Conservation (phyloP, 2,888 invertebrate genomes). For the Nomada flava region DNA sequence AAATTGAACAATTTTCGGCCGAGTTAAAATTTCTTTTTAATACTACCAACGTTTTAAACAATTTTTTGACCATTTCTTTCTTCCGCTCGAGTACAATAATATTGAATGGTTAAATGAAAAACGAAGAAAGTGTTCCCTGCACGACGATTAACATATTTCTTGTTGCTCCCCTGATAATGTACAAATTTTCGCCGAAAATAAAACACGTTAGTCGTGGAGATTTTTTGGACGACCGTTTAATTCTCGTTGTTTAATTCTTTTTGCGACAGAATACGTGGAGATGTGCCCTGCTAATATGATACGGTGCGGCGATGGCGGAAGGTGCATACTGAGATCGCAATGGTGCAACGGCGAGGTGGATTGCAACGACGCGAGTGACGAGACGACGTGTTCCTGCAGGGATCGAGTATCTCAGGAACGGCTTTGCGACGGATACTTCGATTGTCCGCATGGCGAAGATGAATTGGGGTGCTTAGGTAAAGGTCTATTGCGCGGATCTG, state of each 20-base stretch:
- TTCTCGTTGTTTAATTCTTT: not conserved
- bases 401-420: slow-evolving; percentile 88
- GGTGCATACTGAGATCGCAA: slow-evolving; percentile 86
- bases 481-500: slow-evolving; percentile 27
- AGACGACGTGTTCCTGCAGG: slow-evolving; percentile 89
- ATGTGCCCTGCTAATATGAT: slow-evolving; percentile 38
- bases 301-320: slow-evolving; percentile 71
- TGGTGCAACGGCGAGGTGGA: slow-evolving; percentile 91
- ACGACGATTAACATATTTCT: no score
- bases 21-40: no score
- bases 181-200: no score
- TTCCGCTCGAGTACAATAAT: no score
- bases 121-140: no score
- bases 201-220: not conserved
- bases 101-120: no score
- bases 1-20: no score
- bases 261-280: not conserved
- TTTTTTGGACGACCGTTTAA: not conserved
- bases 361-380: slow-evolving; percentile 92
- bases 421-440: slow-evolving; percentile 92
- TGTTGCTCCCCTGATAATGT: no score
- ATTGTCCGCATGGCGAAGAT: slow-evolving; percentile 93
- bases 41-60: no score
- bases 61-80: no score
- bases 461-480: slow-evolving; percentile 92